phyloP scores from a whole-genome alignment of 2,113 vertebrate species.

The Trichomycterus rosablanca region DNA sequence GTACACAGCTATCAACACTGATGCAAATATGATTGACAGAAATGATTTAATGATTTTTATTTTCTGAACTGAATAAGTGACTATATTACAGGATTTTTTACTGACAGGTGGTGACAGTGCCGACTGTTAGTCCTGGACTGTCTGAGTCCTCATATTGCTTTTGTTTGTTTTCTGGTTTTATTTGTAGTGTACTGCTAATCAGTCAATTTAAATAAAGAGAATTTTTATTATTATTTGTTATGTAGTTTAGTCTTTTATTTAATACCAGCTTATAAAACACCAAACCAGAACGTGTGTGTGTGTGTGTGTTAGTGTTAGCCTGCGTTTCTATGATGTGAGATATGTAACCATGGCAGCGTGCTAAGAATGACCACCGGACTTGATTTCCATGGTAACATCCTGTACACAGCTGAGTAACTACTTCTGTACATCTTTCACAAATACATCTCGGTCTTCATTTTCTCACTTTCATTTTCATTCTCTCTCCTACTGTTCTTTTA shows the following conservation, averaged over 20 bases:
- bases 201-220: constrained; percentile 71
- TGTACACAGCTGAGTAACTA: constrained; percentile 29
- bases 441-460: not conserved
- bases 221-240: constrained; percentile 68
- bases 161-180: constrained; percentile 34
- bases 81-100: too few species aligned
- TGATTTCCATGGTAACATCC: constrained; percentile 29
- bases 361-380: constrained; percentile 33
- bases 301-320: not conserved
- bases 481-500: not conserved
- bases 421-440: constrained; percentile 11
- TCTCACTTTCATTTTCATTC: not conserved
- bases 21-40: too few species aligned
- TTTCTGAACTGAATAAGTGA: too few species aligned
- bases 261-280: not conserved
- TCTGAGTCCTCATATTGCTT: too few species aligned
- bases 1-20: too few species aligned
- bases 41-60: too few species aligned
- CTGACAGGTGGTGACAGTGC: too few species aligned
- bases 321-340: constrained; percentile 32
- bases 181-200: constrained; percentile 60
- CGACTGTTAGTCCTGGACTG: too few species aligned
- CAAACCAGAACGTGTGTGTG: not conserved
- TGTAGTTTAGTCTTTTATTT: constrained; percentile 28
- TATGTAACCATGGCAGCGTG: constrained; percentile 30